Base-by-base conservation (phyloP, 2,113 vertebrate genomes). In the Chloropsis hardwickii region DNA sequence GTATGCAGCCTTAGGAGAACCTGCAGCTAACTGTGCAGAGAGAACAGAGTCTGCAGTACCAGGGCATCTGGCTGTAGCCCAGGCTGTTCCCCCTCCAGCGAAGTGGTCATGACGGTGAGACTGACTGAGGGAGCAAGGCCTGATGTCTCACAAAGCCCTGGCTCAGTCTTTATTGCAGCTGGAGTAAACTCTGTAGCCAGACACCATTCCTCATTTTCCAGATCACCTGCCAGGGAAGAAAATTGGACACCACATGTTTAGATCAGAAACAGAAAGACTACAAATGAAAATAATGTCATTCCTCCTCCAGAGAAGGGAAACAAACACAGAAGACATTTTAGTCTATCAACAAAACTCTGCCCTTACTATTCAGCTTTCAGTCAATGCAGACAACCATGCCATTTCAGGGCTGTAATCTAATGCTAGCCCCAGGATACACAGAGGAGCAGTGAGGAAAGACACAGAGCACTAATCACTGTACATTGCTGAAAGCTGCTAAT, bases 141-240 rank as follows among this genome's bases (percentile, higher is more conserved):
- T 3, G 99, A 97, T 2, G 97, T 96, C 88, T 98, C 99, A 1
- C 98, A 98, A 22, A 99, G 97, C 10, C 97, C 97, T 10, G 98
- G 97, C 89, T 99, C 99, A 33, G 99, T 99, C 97, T 98, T 99
- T 96, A 96, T 98, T 97, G 90, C 98, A 92, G 97, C 94, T 94
- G 98, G 94, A 87, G 97, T 96, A 33, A 98, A 92, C 71, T 98
- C 98, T 14, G 97, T 27, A 70, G 98, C 98, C 98, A 99, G 98
- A 84, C 98, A 98, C 99, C 99, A 99, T 56, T 99, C 97, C 37
- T 99, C 99, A 65, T 96, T 97, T 39, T 99, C 98, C 8, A 98
- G 98, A 62, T 99, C 99, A 73, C 98, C 98, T 98, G 86, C 56
- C 86, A 91, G 79, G 56, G 50, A 92, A 91, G 69, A 80, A 95